Evolutionary conservation across 2,888 invertebrate species (phyloP), one percentile per base, ranked within the genome.

Genomic region (Sympetrum striolatum): DNA sequence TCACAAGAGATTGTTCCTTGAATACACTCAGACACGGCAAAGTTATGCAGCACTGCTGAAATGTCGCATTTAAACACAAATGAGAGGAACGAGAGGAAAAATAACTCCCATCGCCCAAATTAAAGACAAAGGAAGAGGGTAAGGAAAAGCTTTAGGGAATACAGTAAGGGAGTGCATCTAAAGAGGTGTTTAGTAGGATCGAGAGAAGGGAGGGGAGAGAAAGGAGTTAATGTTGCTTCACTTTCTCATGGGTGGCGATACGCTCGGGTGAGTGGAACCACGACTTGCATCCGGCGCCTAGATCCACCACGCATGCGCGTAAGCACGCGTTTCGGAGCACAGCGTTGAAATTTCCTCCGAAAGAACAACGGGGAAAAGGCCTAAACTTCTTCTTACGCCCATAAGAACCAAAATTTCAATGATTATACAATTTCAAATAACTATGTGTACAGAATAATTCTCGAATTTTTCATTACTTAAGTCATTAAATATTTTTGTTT

Each of bases 181-280:
- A 25, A 81, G 81, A 39, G 81, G n/a, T 39, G 81, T 35, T 81
- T 81, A 81, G 80, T 15, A 4, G n/a, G 39, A 81, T 37, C 4
- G 35, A 80, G 6, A 8, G 82, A 39, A 39, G 22, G 31, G 18
- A 81, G 35, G 6, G 22, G 82, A 35, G 58, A 58, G 31, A 48
- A 48, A 35, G 82, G 53, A 53, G 53, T 82, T 82, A 82, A 82
- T 82, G 82, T 82, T 82, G 82, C 82, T 58, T 86, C 86, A 86
- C 86, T 86, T 86, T 86, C 86, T 86, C 86, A 86, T 86, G 82
- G 82, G 82, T 82, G 86, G 86, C 86, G 86, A 86, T 86, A 86
- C 86, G 86, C 86, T 86, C 86, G 37, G 86, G 35, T 86, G 86
- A 86, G 86, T 86, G 86, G 86, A 86, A 86, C 86, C 86, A 86